Conservation (phyloP, 2,888 invertebrate species). For the Calliscelio sp. region DNA sequence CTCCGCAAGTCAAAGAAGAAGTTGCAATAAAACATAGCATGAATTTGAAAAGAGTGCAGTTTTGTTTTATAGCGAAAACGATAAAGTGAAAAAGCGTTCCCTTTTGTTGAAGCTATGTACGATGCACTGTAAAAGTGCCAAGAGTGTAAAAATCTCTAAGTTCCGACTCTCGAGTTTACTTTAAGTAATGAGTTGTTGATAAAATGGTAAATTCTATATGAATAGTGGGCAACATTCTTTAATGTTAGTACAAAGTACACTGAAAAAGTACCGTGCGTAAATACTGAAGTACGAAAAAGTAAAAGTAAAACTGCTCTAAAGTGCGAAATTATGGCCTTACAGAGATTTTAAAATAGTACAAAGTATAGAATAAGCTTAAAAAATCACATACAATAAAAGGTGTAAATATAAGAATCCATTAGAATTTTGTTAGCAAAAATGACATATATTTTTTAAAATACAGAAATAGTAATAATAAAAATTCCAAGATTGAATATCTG, state of each 20-base stretch:
- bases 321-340: no score
- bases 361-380: no score
- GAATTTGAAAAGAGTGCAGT: slow-evolving; percentile 1
- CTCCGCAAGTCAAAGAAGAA: not conserved
- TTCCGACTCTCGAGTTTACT: slow-evolving; percentile 23
- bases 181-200: slow-evolving; percentile 47
- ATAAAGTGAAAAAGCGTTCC: slow-evolving; percentile 31
- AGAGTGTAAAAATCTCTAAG: slow-evolving; percentile 22
- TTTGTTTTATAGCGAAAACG: slow-evolving; percentile 15
- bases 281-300: no score
- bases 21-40: not conserved
- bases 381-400: no score
- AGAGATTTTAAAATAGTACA: no score
- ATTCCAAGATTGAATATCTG: no score
- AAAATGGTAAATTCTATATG: slow-evolving; percentile 12
- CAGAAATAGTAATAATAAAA: no score
- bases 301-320: no score
- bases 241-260: not conserved
- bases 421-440: no score
- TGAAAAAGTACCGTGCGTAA: not conserved
- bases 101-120: slow-evolving; percentile 24
- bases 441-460: no score
- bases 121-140: slow-evolving; percentile 49
- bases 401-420: no score
- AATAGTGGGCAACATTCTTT: not conserved